Percentiles rank a stretch among this genome's conserved stretches.
phyloP scores from a whole-genome alignment of 2,888 invertebrate species.

The Shargacucullia verbasci region DNA sequence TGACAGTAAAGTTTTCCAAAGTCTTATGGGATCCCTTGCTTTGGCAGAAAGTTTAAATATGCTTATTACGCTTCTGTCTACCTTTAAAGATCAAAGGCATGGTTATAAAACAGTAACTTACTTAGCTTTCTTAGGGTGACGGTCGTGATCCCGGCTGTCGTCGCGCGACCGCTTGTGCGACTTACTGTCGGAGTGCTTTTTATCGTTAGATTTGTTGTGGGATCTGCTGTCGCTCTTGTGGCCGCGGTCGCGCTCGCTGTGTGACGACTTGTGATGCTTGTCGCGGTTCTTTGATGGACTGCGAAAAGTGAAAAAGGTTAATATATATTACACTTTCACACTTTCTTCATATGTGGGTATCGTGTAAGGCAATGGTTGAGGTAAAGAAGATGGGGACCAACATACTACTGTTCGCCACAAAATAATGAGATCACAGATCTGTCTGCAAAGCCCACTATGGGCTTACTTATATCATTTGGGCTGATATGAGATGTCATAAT shows the following conservation, averaged over 20 bases:
- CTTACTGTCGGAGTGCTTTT: slow-evolving; percentile 73
- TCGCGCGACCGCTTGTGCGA: slow-evolving; percentile 93
- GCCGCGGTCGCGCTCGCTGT: slow-evolving; percentile 66
- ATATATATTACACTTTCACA: too few species aligned
- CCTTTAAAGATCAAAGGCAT: background rate
- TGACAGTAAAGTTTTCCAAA: too few species aligned
- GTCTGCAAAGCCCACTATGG: too few species aligned
- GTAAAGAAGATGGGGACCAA: too few species aligned
- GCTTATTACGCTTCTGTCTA: background rate
- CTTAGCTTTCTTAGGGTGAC: slow-evolving; percentile 92
- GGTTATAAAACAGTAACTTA: slow-evolving; percentile 64
- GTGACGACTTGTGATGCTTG: slow-evolving; percentile 82
- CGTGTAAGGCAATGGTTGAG: too few species aligned
- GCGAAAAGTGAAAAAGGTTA: slow-evolving; percentile 23
- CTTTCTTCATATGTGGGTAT: too few species aligned
- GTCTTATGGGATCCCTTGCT: too few species aligned
- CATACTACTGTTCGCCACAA: too few species aligned
- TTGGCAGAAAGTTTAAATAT: too few species aligned
- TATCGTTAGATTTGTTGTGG: slow-evolving; percentile 79
- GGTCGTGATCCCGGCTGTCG: slow-evolving; percentile 91
- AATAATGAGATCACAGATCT: too few species aligned
- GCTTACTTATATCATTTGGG: too few species aligned
- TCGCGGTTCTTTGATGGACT: slow-evolving; percentile 86
- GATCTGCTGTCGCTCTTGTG: slow-evolving; percentile 65
- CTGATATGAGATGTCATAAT: too few species aligned